phyloP scores from a whole-genome alignment of 1,140 invertebrate species.

The Apocrypta bakeri region DNA sequence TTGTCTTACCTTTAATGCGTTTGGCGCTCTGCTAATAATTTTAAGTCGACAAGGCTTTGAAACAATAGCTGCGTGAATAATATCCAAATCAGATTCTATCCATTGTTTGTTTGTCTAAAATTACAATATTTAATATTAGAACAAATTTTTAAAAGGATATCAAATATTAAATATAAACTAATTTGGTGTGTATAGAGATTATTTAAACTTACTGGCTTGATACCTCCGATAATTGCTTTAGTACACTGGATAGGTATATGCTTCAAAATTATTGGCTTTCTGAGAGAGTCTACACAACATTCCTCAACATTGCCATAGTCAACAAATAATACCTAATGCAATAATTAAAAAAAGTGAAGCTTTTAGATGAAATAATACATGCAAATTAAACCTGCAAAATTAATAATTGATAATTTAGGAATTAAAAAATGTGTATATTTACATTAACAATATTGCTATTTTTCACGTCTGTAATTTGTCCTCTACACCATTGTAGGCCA shows the following conservation, averaged over 20 bases:
- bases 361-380: too few relatives aligned
- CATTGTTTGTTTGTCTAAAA: slow-evolving; percentile 55
- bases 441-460: slow-evolving; percentile 56
- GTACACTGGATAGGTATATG: slow-evolving; percentile 76
- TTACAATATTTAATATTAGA: background rate
- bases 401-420: slow-evolving; percentile 3
- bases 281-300: slow-evolving; percentile 73
- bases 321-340: slow-evolving; percentile 68
- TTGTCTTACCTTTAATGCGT: slow-evolving; percentile 24
- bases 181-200: background rate
- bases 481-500: slow-evolving; percentile 78
- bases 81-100: slow-evolving; percentile 61
- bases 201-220: slow-evolving; percentile 66
- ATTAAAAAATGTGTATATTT: slow-evolving; percentile 41
- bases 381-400: background rate
- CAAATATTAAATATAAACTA: background rate
- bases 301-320: slow-evolving; percentile 76
- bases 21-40: slow-evolving; percentile 45
- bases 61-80: slow-evolving; percentile 64
- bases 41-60: slow-evolving; percentile 58
- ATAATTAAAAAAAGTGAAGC: too few relatives aligned
- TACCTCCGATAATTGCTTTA: slow-evolving; percentile 65
- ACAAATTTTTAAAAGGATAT: background rate
- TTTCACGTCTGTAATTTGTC: slow-evolving; percentile 61
- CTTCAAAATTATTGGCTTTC: slow-evolving; percentile 76